Evolutionary conservation across 2,888 invertebrate species (phyloP), one percentile per base, ranked within the genome.

Genomic region (Callinectes sapidus): DNA sequence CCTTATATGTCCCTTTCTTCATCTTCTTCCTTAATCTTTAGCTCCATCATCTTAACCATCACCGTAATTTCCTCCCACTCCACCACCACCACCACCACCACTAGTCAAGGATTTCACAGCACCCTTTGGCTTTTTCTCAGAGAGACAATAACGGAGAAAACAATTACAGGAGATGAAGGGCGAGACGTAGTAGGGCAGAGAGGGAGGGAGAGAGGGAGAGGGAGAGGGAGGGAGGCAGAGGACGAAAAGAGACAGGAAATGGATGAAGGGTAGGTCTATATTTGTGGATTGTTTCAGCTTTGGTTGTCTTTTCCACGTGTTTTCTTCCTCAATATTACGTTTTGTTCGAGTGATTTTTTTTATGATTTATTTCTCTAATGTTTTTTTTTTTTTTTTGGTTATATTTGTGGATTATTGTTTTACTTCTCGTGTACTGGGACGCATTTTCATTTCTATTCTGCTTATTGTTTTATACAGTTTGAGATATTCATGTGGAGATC

Each of bases 121-220:
- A 81, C 81, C 81, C 81, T 81, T 81, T 81, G 35, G 81, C 32
- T 81, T 81, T 81, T 81, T 81, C 35, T 81, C 81, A 81, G 32
- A 81, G 71, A 71, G 81, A 81, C 81, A 81, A 81, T 81, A 81
- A 81, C 81, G 81, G 81, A 81, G 81, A 81, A 81, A 81, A 81
- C 81, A 81, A 81, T 81, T 81, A 81, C 35, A 81, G 81, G 81
- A 81, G 81, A 81, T 81, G 81, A 81, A 81, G 81, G 35, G 81
- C 32, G 81, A 81, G 81, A 61, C 55, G 32, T 5, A 48, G 54
- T 18, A 13, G 32, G 71, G 28, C 1, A 28, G 87, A n/a, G 10
- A 14, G 39, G 54, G 14, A 48, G 87, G n/a, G 81, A 1, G 35
- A n/a, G 35, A n/a, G 23, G 14, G 35, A n/a, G 81, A 16, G 23